phyloP scores from a whole-genome alignment of 1,140 invertebrate species.

The Pseudomyrmex cubaensis region DNA sequence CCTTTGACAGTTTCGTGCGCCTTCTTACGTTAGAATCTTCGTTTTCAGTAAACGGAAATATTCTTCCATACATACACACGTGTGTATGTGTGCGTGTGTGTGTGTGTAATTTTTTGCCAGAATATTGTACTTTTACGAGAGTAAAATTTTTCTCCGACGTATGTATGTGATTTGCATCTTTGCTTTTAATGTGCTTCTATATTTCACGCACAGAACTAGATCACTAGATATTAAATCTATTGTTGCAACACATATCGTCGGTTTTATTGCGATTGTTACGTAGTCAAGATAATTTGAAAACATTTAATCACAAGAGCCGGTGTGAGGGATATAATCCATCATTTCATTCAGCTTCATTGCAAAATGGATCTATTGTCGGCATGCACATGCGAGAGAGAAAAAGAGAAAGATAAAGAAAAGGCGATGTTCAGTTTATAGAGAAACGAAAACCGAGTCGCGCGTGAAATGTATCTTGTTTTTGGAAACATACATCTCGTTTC shows the following conservation, averaged over 20 bases:
- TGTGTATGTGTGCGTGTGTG: too few relatives aligned
- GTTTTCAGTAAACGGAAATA: conserved; percentile 61
- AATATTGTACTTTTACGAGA: conserved; percentile 34
- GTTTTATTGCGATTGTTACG: neutral
- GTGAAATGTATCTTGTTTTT: conserved; percentile 60
- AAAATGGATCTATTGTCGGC: conserved; percentile 24
- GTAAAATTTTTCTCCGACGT: conserved; percentile 35
- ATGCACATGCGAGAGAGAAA: neutral
- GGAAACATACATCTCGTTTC: conserved; percentile 51
- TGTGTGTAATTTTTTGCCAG: conserved; percentile 18
- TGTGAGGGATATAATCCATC: neutral
- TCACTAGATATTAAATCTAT: neutral
- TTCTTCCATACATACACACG: neutral
- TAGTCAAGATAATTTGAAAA: too few relatives aligned
- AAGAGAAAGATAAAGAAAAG: too few relatives aligned
- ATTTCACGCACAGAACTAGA: neutral
- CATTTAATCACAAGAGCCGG: too few relatives aligned
- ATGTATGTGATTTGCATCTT: conserved; percentile 8
- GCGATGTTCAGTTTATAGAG: conserved; percentile 50
- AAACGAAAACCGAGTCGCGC: conserved; percentile 49
- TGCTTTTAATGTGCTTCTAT: conserved; percentile 2
- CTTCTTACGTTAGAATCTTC: conserved; percentile 53
- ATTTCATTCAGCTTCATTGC: neutral
- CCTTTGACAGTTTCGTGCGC: conserved; percentile 23
- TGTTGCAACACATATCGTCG: neutral